These are phyloP conservation scores for Lutjanus campechanus DNA, from an alignment of 2,797 vertebrate species.

Conservation along the genomic window DNA sequence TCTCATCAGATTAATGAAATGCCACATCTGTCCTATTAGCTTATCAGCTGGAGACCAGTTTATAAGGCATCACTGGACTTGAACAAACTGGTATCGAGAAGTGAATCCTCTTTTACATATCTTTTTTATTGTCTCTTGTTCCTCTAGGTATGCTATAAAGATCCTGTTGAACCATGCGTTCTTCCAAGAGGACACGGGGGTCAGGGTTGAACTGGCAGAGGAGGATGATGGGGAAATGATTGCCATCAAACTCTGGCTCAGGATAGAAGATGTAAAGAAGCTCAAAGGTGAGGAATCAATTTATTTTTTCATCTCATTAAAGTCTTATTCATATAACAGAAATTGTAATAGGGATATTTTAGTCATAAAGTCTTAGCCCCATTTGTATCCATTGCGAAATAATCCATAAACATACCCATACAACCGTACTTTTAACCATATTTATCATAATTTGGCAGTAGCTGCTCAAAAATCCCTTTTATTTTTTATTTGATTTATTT, in stretches of 20 bases:
- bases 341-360: background rate
- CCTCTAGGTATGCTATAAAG: constrained; percentile 94
- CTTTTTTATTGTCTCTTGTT: background rate
- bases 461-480: background rate
- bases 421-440: background rate
- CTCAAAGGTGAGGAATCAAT: constrained; percentile 88
- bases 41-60: background rate
- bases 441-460: background rate
- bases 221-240: constrained; percentile 99
- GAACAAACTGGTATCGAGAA: background rate
- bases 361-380: too few species aligned
- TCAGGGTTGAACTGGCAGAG: constrained; percentile 97
- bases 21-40: constrained; percentile 31
- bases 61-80: background rate
- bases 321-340: background rate
- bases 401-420: background rate
- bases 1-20: constrained; percentile 28
- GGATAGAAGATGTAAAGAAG: constrained; percentile 98
- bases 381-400: background rate
- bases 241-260: constrained; percentile 97
- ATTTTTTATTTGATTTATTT: too few species aligned
- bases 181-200: constrained; percentile 98
- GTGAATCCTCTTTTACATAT: background rate
- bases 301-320: background rate
- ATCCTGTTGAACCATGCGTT: constrained; percentile 98